Evolutionary conservation across 1,140 invertebrate genomes (phyloP).

Genomic region (Leptinotarsa lineolata): DNA sequence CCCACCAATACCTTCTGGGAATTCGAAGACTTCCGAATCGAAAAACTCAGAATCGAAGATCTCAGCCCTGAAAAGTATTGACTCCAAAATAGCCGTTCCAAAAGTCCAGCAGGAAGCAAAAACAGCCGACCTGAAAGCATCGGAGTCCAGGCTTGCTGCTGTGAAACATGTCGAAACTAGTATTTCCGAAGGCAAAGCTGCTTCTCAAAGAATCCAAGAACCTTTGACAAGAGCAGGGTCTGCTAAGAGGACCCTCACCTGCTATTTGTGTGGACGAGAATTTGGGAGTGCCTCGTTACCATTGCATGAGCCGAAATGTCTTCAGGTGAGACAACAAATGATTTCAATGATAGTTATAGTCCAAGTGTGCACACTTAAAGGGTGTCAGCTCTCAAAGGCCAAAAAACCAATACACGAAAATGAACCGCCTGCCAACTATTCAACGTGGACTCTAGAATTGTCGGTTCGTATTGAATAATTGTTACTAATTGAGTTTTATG

Average conservation of each 20-base stretch:
- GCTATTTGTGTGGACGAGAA: slow-evolving; percentile 78
- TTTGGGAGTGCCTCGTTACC: slow-evolving; percentile 77
- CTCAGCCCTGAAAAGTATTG: not conserved
- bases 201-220: not conserved
- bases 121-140: slow-evolving; percentile 24
- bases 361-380: too few relatives aligned
- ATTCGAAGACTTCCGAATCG: slow-evolving; percentile 19
- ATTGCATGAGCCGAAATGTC: slow-evolving; percentile 80
- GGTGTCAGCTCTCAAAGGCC: too few relatives aligned
- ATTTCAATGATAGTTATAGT: too few relatives aligned
- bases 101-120: not conserved
- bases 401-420: too few relatives aligned
- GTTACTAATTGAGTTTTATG: too few relatives aligned
- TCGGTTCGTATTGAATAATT: too few relatives aligned
- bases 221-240: slow-evolving; percentile 32
- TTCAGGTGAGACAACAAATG: slow-evolving; percentile 60
- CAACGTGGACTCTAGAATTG: too few relatives aligned
- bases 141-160: not conserved
- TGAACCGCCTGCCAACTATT: too few relatives aligned
- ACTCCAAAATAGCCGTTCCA: not conserved
- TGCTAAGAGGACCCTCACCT: slow-evolving; percentile 62
- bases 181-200: not conserved
- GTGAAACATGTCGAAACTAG: not conserved
- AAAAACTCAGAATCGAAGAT: slow-evolving; percentile 1
- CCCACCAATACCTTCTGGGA: not conserved